Evolutionary conservation across 1,140 invertebrate genomes (phyloP), one percentile per base, ranked within the genome.

Genomic region (Zaprionus ornatus): DNA sequence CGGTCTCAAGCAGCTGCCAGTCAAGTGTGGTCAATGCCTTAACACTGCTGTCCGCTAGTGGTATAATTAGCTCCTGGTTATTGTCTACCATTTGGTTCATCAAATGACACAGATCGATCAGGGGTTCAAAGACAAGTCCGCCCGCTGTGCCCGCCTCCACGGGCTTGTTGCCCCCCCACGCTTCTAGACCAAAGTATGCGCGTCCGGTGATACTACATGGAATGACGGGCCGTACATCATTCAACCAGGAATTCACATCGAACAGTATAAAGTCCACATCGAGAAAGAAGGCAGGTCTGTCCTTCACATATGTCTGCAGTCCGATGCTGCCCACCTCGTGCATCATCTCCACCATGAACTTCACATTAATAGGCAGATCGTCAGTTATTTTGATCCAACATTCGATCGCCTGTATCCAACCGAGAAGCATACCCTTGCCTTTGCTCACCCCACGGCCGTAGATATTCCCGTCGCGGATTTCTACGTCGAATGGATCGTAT

Each of bases 291-390:
- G 76, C 61, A 10, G 0, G 37, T 3, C 13, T 60, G 0, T 3
- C 13, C 6, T 27, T n/a, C 1, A 81, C 19, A 29, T 68, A 71
- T 0, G 56, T 19, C 37, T 79, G 63, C 5, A 81, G 13, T 0
- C 73, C 77, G 0, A 21, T 40, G 50, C 73, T 81, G 60, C 73
- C 73, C 68, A 76, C 68, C 40, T 71, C 60, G 29, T 79, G 73
- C 40, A 67, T 10, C 27, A 63, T 68, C n/a, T 79, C 77, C 6
- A 79, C 50, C 32, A 81, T 59, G 23, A 81, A 42, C 25, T 79
- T 81, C 0, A 81, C 15, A 48, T 81, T 81, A 0, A 81, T 19
- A 2, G 79, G 77, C 60, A 81, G 27, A 59, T 81, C 77, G 0
- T 25, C 45, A 37, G 45, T 13, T 3, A 32, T 2, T 1, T 61